These are phyloP conservation scores for Globodera rostochiensis DNA, from an alignment of 1,140 invertebrate genomes.

Conservation along the genomic window DNA sequence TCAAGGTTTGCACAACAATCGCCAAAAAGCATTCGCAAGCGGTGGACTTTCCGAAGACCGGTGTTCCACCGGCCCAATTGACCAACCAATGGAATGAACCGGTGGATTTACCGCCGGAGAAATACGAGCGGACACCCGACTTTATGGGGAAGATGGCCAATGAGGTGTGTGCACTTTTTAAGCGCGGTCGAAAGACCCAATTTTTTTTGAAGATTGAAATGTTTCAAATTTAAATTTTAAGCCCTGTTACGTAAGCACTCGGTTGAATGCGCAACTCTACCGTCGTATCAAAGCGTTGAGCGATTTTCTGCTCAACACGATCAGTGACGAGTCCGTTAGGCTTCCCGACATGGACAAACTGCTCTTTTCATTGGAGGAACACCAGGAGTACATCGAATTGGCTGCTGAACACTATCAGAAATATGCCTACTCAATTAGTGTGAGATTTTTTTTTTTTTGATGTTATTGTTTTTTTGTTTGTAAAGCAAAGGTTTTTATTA, in stretches of 20 bases:
- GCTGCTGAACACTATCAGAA: slow-evolving; percentile 25
- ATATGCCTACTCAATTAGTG: slow-evolving; percentile 30
- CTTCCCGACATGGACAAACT: slow-evolving; percentile 23
- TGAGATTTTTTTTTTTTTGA: neutral
- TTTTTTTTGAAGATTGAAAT: neutral
- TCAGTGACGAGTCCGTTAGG: slow-evolving; percentile 22
- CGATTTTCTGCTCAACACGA: slow-evolving; percentile 24
- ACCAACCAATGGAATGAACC: slow-evolving; percentile 17
- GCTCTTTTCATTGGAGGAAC: neutral
- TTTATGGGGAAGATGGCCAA: slow-evolving; percentile 56
- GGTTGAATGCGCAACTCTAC: slow-evolving; percentile 33
- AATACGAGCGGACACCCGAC: slow-evolving; percentile 56
- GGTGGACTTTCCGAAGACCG: slow-evolving; percentile 64
- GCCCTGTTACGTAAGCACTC: slow-evolving; percentile 28
- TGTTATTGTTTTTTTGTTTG: neutral
- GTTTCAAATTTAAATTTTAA: neutral
- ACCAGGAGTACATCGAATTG: slow-evolving; percentile 18
- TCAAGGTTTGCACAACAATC: slow-evolving; percentile 49
- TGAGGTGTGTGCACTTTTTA: slow-evolving; percentile 16
- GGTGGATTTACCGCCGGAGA: slow-evolving; percentile 45
- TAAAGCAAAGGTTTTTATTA: too few relatives aligned
- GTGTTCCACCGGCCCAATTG: slow-evolving; percentile 30
- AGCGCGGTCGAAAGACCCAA: too few relatives aligned
- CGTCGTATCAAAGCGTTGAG: slow-evolving; percentile 18
- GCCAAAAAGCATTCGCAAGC: slow-evolving; percentile 53